phyloP scores from a whole-genome alignment of 1,140 invertebrate genomes.

The Saccostrea cuccullata region DNA sequence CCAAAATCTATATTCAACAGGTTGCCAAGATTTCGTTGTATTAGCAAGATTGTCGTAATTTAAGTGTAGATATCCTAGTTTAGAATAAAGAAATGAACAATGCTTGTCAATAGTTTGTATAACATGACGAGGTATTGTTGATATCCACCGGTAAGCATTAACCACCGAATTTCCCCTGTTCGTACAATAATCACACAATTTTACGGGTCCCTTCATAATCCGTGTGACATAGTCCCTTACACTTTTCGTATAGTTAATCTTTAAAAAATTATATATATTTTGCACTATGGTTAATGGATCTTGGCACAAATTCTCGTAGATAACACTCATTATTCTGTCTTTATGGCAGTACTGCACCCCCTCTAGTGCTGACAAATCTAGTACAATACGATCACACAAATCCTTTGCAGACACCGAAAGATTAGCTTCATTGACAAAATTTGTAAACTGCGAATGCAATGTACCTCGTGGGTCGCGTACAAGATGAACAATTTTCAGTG shows the following conservation, averaged over 20 bases:
- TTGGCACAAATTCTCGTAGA: constrained; percentile 6
- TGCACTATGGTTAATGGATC: not conserved
- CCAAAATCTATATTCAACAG: not conserved
- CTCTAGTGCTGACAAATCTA: not conserved
- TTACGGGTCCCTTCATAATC: not conserved
- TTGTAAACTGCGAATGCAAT: constrained; percentile 26
- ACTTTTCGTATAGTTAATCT: not conserved
- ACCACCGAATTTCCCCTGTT: not conserved
- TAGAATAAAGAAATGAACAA: not conserved
- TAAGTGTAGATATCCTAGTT: not conserved
- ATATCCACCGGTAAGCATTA: not conserved
- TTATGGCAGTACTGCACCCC: not conserved
- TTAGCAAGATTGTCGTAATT: not conserved
- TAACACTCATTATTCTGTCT: not conserved
- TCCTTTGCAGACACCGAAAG: not conserved
- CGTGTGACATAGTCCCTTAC: not conserved
- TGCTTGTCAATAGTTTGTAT: not conserved
- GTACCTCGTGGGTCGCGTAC: constrained; percentile 52
- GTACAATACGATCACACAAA: not conserved
- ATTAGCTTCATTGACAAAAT: not conserved
- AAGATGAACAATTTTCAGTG: constrained; percentile 54
- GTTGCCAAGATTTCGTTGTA: not conserved
- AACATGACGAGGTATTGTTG: not conserved
- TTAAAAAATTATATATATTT: not conserved
- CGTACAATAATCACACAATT: not conserved